These are phyloP conservation scores for Melanotaenia nigrans DNA, from an alignment of 2,797 vertebrate genomes.

Conservation along the genomic window DNA sequence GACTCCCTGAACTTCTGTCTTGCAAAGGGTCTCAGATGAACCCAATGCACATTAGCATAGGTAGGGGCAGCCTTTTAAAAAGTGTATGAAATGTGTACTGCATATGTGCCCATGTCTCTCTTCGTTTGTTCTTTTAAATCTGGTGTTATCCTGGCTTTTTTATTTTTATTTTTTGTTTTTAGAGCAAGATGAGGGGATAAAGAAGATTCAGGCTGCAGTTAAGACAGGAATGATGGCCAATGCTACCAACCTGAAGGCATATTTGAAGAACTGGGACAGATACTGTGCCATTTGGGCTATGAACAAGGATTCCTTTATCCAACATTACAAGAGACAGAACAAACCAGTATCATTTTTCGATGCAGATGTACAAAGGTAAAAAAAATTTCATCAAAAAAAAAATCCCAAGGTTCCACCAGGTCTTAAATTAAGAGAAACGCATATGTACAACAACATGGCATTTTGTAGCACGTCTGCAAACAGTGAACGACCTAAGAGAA, in stretches of 20 bases:
- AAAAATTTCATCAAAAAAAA: background rate
- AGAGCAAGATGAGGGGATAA: slow-evolving; percentile 89
- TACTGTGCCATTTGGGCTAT: slow-evolving; percentile 91
- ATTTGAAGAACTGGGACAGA: slow-evolving; percentile 90
- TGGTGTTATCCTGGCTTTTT: background rate
- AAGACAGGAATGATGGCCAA: slow-evolving; percentile 83
- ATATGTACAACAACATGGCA: background rate
- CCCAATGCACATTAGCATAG: slow-evolving; percentile 81
- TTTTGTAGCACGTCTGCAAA: background rate
- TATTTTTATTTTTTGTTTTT: slow-evolving; percentile 1
- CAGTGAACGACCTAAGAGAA: background rate
- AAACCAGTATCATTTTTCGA: slow-evolving; percentile 88
- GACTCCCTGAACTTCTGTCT: slow-evolving; percentile 85
- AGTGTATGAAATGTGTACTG: background rate
- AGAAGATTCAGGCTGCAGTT: slow-evolving; percentile 86
- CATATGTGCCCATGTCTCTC: background rate
- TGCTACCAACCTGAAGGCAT: slow-evolving; percentile 80
- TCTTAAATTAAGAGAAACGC: background rate
- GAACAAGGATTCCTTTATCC: slow-evolving; percentile 89
- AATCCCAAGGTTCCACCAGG: background rate
- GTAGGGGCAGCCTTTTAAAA: slow-evolving; percentile 64
- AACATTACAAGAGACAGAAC: slow-evolving; percentile 86
- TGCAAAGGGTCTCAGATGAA: slow-evolving; percentile 67
- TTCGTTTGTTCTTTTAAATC: background rate
- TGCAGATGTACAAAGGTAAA: slow-evolving; percentile 87